Base-by-base conservation (phyloP, 2,888 invertebrate genomes). In the Noctuana brunneofusca region DNA sequence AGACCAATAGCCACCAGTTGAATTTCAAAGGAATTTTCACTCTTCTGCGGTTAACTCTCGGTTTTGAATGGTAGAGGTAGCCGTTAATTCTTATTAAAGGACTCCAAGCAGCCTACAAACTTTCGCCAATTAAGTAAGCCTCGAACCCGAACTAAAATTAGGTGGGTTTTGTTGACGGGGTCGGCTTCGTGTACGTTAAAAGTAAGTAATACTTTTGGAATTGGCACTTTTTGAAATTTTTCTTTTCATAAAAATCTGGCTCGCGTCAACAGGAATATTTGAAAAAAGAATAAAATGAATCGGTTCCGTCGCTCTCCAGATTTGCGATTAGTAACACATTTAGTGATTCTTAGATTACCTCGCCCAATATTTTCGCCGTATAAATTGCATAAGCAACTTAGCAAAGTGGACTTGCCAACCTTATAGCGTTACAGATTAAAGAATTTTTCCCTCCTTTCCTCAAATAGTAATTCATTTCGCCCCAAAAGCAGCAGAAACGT, bases 381-480 rank as follows among this genome's bases (percentile, higher is more conserved):
- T 24, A 35, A 35, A 35, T 8, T 30, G 30, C 30, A 11, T 30
- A 8, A 30, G 30, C 11, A 30, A 8, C 1, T 30, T 35, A 3
- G n/a, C n/a, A 2, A 35, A 35, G n/a, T 35, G n/a, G n/a, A 12
- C 35, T 35, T 35, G 0, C 3, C 0, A 20, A 20, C 20, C n/a
- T 24, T 24, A 49, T 14, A 49, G 11, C 27, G 48, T 55, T 43
- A 16, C 16, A 43, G n/a, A 43, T 55, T 24, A 55, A 30, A 6
- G 14, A 43, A 46, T 24, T 11, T 16, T 18, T n/a, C n/a, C n/a
- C 18, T 56, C 46, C 55, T 46, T 27, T 27, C 41, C 16, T 22
- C 46, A 8, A 46, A 41, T 41, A 24, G 24, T 43, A 46, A 56
- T 56, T 30, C 56, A 43, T 30, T 53, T 14, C 27, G 30, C 18